These are phyloP conservation scores for Atrichornis clamosus DNA, from an alignment of 2,113 vertebrate species.

Conservation along the genomic window DNA sequence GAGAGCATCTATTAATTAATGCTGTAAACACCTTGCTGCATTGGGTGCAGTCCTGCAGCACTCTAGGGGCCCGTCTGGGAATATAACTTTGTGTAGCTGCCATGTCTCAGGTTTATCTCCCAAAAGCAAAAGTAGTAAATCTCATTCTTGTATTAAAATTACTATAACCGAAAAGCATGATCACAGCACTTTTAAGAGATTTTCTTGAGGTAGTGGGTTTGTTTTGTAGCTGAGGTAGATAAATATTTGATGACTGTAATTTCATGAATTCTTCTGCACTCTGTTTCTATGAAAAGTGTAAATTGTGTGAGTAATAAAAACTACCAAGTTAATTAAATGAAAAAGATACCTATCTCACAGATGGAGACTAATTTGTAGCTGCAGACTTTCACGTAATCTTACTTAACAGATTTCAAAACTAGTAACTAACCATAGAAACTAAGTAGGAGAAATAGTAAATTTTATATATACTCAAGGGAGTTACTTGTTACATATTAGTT, in stretches of 20 bases:
- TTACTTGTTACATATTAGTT: neutral
- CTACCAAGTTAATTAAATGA: neutral
- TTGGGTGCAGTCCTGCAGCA: neutral
- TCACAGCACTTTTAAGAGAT: neutral
- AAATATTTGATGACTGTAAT: neutral
- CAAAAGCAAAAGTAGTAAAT: neutral
- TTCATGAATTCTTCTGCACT: neutral
- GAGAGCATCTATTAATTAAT: neutral
- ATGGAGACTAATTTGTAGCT: neutral
- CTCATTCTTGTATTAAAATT: neutral
- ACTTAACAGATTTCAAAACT: neutral
- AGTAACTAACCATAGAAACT: neutral
- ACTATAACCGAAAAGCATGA: neutral
- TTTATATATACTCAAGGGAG: neutral
- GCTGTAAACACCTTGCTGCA: neutral
- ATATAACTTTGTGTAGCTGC: neutral
- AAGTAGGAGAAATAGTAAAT: neutral
- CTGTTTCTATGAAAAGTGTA: neutral
- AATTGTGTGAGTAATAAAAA: neutral
- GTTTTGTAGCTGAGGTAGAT: neutral
- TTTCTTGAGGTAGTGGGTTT: neutral
- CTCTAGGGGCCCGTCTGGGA: conserved; percentile 48
- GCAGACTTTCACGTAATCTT: neutral
- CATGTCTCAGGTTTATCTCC: neutral
- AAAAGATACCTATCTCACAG: neutral